Conservation (phyloP, 37 sponge, comb jelly and placozoan genomes). For the Beroe forskalii region DNA sequence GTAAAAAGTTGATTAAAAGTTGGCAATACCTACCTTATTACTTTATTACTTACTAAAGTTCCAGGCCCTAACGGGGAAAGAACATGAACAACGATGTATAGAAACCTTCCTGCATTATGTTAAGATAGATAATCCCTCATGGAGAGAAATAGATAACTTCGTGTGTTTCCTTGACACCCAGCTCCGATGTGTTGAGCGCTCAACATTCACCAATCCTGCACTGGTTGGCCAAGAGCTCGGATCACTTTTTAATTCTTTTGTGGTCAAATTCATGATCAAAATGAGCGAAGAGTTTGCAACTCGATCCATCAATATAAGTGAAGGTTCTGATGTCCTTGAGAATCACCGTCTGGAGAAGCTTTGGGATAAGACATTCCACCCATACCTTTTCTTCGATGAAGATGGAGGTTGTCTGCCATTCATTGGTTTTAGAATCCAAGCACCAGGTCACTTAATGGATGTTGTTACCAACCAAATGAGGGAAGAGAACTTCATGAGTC, state of each 20-base stretch:
- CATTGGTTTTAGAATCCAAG: constrained; percentile 75
- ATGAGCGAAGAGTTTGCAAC: constrained; percentile 72
- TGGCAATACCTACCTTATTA: too few relatives aligned
- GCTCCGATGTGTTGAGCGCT: constrained; percentile 74
- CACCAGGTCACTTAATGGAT: constrained; percentile 42
- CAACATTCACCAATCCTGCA: constrained; percentile 62
- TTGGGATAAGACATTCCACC: constrained; percentile 77
- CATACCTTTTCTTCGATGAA: constrained; percentile 93
- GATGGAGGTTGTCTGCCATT: constrained; percentile 80
- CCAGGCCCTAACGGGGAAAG: constrained; percentile 49
- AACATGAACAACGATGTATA: constrained; percentile 61
- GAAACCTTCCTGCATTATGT: constrained; percentile 68
- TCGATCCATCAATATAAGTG: constrained; percentile 28
- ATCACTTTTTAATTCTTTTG: constrained; percentile 76
- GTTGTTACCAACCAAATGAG: constrained; percentile 18
- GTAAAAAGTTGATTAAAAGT: too few relatives aligned
- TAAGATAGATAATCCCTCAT: constrained; percentile 71
- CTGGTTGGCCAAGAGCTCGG: constrained; percentile 5
- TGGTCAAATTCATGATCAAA: constrained; percentile 83
- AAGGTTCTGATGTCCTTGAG: constrained; percentile 28
- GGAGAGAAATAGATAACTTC: constrained; percentile 85
- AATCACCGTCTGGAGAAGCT: constrained; percentile 29
- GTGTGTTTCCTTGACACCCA: constrained; percentile 80
- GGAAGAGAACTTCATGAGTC: constrained; percentile 67
- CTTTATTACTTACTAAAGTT: too few relatives aligned